Base-by-base conservation (phyloP, 2,888 invertebrate genomes). In the Terebella lapidaria region DNA sequence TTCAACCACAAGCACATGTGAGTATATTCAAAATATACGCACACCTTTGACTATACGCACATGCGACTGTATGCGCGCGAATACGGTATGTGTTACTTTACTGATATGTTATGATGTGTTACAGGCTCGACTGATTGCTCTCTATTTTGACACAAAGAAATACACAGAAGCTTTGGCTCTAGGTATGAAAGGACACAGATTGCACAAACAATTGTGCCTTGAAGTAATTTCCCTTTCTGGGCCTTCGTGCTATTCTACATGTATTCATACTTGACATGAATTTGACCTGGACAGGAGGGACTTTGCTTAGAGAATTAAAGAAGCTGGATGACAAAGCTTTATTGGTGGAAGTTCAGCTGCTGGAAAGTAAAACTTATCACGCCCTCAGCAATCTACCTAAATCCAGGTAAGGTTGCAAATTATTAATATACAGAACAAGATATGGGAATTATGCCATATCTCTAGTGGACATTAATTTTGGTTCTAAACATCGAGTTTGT, bases 261-360 rank as follows among this genome's bases (percentile, higher is more conserved):
- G 42, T 10, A 35, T 15, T 35, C n/a, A 35, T 35, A 15, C 10
- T 15, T 35, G 10, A 35, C n/a, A 15, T 15, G 10, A 35, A 35
- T n/a, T 35, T 35, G 10, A 15, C 42, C 42, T 35, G 42, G n/a
- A 35, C 63, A 81, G 82, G 78, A 57, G 90, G 93, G 2, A 89
- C 89, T 61, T 84, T 99, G 61, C 85, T 99, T 60, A 89, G 88
- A 74, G 99, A 99, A 83, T 85, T 99, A 67, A 99, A 99, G 83
- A 97, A 99, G 82, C 84, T 99, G 78, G 99, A 99, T 82, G 99
- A 99, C 80, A 99, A 99, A 83, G 96, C 97, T 82, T 84, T 99
- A 65, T 84, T 99, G 67, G 97, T 99, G 1, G 99, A 99, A 84
- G 97, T 99, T 10, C 94, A 97, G 75, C 85, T 99, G 68, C 84